These are phyloP conservation scores for Phalacrocorax pelagicus DNA, from an alignment of 2,113 vertebrate genomes.

Conservation along the genomic window DNA sequence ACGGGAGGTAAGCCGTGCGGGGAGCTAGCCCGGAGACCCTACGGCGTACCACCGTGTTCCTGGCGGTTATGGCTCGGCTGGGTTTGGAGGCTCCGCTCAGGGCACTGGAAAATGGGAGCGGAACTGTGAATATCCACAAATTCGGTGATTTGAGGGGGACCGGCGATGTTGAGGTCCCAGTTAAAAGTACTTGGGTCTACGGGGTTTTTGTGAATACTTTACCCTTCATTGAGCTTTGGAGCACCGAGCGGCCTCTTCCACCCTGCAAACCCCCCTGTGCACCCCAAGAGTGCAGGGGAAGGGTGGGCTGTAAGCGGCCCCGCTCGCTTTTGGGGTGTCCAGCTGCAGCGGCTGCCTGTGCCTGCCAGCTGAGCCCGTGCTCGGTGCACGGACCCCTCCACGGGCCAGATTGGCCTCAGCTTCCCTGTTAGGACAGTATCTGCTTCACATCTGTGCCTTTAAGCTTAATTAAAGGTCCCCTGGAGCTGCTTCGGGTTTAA, in stretches of 20 bases:
- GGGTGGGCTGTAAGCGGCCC: background rate
- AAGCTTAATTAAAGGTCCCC: background rate
- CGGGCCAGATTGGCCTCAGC: background rate
- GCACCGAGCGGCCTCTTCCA: background rate
- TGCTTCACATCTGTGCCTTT: background rate
- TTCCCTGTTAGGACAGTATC: background rate
- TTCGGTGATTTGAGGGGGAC: background rate
- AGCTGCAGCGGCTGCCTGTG: background rate
- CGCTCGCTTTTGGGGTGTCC: background rate
- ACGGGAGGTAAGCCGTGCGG: background rate
- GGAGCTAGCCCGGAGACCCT: background rate
- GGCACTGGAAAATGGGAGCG: background rate
- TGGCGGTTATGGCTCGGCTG: background rate
- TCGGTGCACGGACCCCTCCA: background rate
- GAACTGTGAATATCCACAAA: fast-evolving
- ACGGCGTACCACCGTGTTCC: fast-evolving
- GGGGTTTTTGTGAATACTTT: background rate
- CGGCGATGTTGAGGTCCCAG: background rate
- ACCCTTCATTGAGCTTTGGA: background rate
- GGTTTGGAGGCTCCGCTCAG: background rate
- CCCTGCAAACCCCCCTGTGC: too few relatives aligned
- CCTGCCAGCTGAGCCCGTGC: background rate
- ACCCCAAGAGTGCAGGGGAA: background rate
- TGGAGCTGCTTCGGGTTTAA: background rate
- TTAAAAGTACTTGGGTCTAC: fast-evolving